Conservation (phyloP, 2,113 vertebrate genomes). For the Crotalus viridis region DNA sequence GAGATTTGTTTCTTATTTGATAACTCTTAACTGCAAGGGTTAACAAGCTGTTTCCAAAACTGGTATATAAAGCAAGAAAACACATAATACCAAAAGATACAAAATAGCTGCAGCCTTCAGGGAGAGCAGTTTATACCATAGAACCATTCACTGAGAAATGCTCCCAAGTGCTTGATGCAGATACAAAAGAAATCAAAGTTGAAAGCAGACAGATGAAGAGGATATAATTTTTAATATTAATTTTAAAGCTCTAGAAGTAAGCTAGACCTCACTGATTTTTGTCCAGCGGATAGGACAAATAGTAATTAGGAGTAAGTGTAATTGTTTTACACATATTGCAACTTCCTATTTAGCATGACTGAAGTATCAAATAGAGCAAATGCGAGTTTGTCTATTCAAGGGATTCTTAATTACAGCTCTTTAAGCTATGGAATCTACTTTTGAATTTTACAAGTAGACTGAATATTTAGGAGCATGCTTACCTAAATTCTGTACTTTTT, state of each 20-base stretch:
- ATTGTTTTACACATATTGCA: neutral
- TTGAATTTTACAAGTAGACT: slow-evolving; percentile 34
- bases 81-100: neutral
- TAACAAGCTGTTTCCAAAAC: neutral
- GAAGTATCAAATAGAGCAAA: neutral
- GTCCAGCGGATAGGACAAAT: neutral
- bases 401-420: neutral
- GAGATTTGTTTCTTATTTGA: neutral
- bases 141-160: neutral
- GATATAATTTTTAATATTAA: neutral
- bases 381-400: neutral
- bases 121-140: neutral
- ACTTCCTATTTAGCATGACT: neutral
- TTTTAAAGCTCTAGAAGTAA: neutral
- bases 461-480: slow-evolving; percentile 42
- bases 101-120: neutral
- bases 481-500: slow-evolving; percentile 39
- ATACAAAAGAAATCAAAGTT: neutral
- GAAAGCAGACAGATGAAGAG: neutral
- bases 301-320: neutral
- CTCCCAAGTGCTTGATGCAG: neutral
- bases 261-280: neutral
- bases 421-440: slow-evolving; percentile 18
- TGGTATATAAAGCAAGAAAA: neutral
- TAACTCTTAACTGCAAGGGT: neutral